Percentiles rank a stretch among this genome's conserved stretches.
phyloP scores from a whole-genome alignment of 2,888 invertebrate species.

The Allacma fusca region DNA sequence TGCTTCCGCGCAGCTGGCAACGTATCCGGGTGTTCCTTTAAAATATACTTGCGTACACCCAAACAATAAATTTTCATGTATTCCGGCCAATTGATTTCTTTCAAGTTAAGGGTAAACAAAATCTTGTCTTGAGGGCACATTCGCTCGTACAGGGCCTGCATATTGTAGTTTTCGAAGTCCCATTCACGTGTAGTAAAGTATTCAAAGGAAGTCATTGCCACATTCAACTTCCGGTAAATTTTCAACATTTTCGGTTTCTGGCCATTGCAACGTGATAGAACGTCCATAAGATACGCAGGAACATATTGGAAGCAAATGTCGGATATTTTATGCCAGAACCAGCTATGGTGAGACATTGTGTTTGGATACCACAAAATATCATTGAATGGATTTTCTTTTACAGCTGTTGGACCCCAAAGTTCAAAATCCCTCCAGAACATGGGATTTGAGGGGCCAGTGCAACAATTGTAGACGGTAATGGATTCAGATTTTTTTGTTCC shows the following conservation, averaged over 20 bases:
- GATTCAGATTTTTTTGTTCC: slow-evolving; percentile 71
- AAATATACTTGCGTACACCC: slow-evolving; percentile 83
- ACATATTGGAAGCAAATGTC: slow-evolving; percentile 82
- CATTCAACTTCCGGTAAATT: slow-evolving; percentile 80
- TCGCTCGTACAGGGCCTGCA: slow-evolving; percentile 71
- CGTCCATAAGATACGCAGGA: slow-evolving; percentile 88
- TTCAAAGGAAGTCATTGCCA: slow-evolving; percentile 74
- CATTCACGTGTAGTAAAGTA: slow-evolving; percentile 81
- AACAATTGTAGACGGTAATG: slow-evolving; percentile 88
- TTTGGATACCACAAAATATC: slow-evolving; percentile 85
- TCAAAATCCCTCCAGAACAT: slow-evolving; percentile 81
- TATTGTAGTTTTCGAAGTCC: slow-evolving; percentile 76
- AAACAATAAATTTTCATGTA: slow-evolving; percentile 81
- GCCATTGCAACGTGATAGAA: slow-evolving; percentile 79
- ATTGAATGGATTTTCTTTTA: slow-evolving; percentile 86
- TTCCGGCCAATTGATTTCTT: slow-evolving; percentile 76
- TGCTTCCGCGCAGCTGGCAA: slow-evolving; percentile 78
- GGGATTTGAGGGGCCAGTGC: slow-evolving; percentile 85
- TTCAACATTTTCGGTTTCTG: slow-evolving; percentile 84
- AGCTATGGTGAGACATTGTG: slow-evolving; percentile 79
- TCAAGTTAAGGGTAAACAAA: slow-evolving; percentile 76
- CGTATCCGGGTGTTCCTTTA: slow-evolving; percentile 83
- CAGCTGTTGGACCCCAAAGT: slow-evolving; percentile 80
- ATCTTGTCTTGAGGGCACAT: slow-evolving; percentile 71
- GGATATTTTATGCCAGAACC: slow-evolving; percentile 77